Percentiles rank a stretch among this genome's conserved stretches.
Conservation (phyloP, 2,888 invertebrate species). For the Timema cristinae region DNA sequence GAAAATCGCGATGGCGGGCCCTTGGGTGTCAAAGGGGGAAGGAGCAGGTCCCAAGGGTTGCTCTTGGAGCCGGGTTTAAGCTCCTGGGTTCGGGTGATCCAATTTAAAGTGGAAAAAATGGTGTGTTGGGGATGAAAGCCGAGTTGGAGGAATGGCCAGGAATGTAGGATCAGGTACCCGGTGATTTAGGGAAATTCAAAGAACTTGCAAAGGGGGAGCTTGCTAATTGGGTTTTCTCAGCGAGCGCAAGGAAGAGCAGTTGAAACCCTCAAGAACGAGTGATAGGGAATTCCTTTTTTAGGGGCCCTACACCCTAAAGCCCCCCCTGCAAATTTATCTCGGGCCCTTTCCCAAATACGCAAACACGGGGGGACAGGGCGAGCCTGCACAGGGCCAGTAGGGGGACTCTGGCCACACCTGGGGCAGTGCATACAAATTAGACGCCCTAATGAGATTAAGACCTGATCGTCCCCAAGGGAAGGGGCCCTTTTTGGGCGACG, state of each 20-base stretch:
- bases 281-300: slow-evolving; percentile 32
- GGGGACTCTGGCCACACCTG: slow-evolving; percentile 40
- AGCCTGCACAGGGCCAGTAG: slow-evolving; percentile 15
- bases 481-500: no score
- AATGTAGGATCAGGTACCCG: neutral
- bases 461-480: no score
- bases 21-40: slow-evolving; percentile 38
- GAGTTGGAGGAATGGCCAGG: neutral
- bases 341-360: no score
- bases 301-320: slow-evolving; percentile 34
- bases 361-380: neutral
- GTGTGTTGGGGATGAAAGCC: neutral
- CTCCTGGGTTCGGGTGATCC: slow-evolving; percentile 22
- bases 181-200: neutral
- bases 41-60: slow-evolving; percentile 23
- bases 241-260: neutral
- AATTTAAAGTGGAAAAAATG: slow-evolving; percentile 28
- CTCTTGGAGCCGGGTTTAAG: neutral
- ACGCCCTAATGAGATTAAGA: no score
- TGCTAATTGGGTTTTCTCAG: neutral
- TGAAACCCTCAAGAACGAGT: slow-evolving; percentile 25
- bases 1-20: slow-evolving; percentile 39
- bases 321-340: slow-evolving; percentile 22
- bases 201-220: neutral
- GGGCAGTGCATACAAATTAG: slow-evolving; percentile 31